Conservation (phyloP, 2,113 vertebrate species). For the Silurus glanis region DNA sequence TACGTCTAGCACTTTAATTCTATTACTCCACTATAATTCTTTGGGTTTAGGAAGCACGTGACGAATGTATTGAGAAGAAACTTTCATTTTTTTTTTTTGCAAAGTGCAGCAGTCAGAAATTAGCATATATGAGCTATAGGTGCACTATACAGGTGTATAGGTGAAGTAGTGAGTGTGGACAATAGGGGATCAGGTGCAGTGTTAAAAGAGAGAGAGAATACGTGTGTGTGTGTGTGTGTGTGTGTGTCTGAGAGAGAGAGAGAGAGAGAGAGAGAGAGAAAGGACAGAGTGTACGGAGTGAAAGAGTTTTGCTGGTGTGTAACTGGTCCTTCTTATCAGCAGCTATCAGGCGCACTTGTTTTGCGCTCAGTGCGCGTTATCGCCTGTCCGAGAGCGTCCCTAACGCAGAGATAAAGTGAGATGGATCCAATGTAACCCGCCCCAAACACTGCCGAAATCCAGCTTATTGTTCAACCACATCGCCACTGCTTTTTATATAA, state of each 20-base stretch:
- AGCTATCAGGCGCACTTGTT: slow-evolving; percentile 58
- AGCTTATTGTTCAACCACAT: neutral
- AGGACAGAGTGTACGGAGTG: neutral
- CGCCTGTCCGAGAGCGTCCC: slow-evolving; percentile 54
- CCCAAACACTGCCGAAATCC: slow-evolving; percentile 32
- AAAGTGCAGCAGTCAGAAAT: neutral
- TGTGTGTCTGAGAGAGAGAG: neutral
- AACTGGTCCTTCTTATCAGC: slow-evolving; percentile 70
- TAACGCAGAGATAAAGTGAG: slow-evolving; percentile 59
- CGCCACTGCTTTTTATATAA: neutral
- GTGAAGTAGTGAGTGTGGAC: neutral
- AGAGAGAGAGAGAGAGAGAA: neutral
- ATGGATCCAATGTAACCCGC: slow-evolving; percentile 42
- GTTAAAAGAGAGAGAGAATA: neutral
- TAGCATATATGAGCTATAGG: neutral
- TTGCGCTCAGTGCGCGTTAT: slow-evolving; percentile 60
- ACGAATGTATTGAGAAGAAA: neutral
- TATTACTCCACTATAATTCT: neutral
- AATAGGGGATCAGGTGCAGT: neutral
- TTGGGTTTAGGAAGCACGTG: neutral
- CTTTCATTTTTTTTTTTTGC: no score
- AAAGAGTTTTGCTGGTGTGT: neutral
- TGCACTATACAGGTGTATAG: neutral
- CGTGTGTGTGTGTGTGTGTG: neutral
- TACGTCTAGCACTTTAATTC: neutral